These are phyloP conservation scores for Phylloscopus collybita DNA, from an alignment of 2,797 vertebrate genomes.

Conservation along the genomic window DNA sequence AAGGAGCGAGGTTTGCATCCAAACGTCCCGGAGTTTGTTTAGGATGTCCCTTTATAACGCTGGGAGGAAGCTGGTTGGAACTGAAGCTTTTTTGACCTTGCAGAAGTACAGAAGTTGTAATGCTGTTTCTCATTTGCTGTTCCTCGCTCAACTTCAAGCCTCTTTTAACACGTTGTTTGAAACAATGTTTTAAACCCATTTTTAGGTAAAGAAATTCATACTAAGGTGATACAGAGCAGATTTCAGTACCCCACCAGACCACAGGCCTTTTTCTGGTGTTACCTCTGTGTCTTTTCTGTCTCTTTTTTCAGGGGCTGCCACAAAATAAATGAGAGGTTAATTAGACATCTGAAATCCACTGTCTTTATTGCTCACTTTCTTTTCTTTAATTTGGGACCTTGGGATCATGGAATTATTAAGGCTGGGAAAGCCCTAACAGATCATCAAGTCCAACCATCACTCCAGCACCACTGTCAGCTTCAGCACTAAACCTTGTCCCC, in stretches of 20 bases:
- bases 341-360: background rate
- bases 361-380: background rate
- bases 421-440: background rate
- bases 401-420: background rate
- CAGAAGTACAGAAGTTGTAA: background rate
- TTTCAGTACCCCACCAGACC: background rate
- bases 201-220: background rate
- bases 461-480: background rate
- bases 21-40: rapidly evolving
- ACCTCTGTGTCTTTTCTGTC: background rate
- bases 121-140: background rate
- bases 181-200: background rate
- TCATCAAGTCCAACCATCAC: background rate
- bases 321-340: background rate
- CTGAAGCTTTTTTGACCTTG: background rate
- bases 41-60: background rate
- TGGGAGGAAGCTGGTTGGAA: background rate
- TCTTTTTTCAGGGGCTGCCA: background rate
- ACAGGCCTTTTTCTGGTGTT: background rate
- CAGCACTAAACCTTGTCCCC: background rate
- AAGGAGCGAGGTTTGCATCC: background rate
- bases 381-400: background rate
- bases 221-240: background rate
- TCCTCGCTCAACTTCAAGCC: background rate
- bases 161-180: background rate